Conservation (phyloP, 2,113 vertebrate species). For the Mastomys natalensis region DNA sequence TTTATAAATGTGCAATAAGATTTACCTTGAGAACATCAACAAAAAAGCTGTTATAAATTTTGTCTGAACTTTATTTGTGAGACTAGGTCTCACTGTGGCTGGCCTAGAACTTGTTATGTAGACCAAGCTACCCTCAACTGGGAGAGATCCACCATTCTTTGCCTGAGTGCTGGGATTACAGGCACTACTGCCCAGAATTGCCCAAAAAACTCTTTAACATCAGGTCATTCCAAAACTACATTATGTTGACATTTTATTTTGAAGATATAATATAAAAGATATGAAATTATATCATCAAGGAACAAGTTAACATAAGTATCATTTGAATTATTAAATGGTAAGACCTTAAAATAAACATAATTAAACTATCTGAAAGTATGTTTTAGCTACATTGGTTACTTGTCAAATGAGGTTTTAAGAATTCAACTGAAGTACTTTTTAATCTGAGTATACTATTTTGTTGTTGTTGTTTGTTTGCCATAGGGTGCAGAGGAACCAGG, state of each 20-base stretch:
- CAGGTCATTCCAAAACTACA: not conserved
- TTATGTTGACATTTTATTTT: not conserved
- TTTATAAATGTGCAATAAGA: slow-evolving; percentile 37
- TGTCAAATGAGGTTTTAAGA: slow-evolving; percentile 29
- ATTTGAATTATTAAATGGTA: slow-evolving; percentile 42
- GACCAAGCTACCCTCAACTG: not conserved
- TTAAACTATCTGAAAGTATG: slow-evolving; percentile 23
- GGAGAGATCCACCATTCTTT: not conserved
- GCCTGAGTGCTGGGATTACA: not conserved
- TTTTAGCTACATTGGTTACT: not conserved
- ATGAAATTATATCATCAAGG: not conserved
- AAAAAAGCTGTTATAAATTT: not conserved
- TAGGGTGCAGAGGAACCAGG: not conserved
- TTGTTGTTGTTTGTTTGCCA: not conserved
- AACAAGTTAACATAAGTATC: slow-evolving; percentile 22
- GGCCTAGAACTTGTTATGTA: not conserved
- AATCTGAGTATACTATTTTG: not conserved
- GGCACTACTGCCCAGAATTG: not conserved
- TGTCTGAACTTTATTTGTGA: not conserved
- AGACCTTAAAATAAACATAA: slow-evolving; percentile 15
- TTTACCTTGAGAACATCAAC: slow-evolving; percentile 22
- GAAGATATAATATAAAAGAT: slow-evolving; percentile 24
- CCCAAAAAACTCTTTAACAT: not conserved
- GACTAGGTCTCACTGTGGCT: not conserved
- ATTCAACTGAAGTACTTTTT: not conserved